Conservation (phyloP, 1,140 invertebrate species). For the Drosophila jambulina region DNA sequence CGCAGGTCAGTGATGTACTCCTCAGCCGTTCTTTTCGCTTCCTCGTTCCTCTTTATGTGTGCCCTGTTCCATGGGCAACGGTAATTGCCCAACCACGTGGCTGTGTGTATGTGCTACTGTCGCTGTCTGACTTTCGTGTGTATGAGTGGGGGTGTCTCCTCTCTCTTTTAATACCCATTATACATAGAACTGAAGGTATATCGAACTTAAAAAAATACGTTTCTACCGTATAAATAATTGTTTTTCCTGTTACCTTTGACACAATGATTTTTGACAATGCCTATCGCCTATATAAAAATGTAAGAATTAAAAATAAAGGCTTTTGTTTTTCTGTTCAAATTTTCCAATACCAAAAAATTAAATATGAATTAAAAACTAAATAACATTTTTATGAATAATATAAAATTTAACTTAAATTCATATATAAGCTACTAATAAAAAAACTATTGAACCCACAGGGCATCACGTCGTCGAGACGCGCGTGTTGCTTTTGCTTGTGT, state of each 20-base stretch:
- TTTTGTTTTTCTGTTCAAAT: too few relatives aligned
- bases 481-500: slow-evolving; percentile 7
- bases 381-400: neutral
- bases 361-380: neutral
- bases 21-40: slow-evolving; percentile 10
- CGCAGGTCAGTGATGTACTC: slow-evolving; percentile 52
- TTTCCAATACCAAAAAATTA: too few relatives aligned
- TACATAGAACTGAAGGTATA: neutral
- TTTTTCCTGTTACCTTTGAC: neutral
- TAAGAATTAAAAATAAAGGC: neutral
- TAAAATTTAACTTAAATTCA: neutral
- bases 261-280: neutral
- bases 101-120: slow-evolving; percentile 28
- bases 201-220: neutral
- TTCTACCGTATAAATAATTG: neutral
- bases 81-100: slow-evolving; percentile 37
- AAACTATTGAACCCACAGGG: neutral
- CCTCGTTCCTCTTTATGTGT: slow-evolving; percentile 9
- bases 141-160: slow-evolving; percentile 25
- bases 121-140: slow-evolving; percentile 9
- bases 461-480: neutral
- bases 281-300: neutral
- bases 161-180: slow-evolving; percentile 1
- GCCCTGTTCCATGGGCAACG: slow-evolving; percentile 29
- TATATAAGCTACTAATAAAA: too few relatives aligned